Percentiles rank a stretch among this genome's conserved stretches.
These are phyloP conservation scores for Hydrochoerus hydrochaeris DNA, from an alignment of 2,113 vertebrate species.

Conservation along the genomic window DNA sequence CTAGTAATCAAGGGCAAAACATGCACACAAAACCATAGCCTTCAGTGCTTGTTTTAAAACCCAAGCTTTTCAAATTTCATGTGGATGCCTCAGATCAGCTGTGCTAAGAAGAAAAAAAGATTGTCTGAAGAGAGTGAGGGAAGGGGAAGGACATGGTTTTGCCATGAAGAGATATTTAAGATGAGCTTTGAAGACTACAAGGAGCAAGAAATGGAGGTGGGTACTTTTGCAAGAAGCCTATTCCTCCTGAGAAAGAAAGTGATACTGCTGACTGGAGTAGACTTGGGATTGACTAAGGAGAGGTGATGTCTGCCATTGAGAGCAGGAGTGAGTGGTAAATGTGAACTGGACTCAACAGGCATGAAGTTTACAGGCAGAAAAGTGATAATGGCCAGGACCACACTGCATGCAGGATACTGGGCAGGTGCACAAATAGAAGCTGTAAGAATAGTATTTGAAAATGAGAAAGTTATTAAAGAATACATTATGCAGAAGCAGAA, in stretches of 20 bases:
- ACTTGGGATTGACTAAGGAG: neutral
- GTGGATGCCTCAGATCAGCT: neutral
- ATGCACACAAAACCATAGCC: neutral
- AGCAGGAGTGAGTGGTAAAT: neutral
- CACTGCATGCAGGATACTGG: neutral
- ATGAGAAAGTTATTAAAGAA: neutral
- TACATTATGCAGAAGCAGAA: neutral
- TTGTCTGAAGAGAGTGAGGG: too few relatives aligned
- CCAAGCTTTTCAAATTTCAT: neutral
- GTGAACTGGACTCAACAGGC: neutral
- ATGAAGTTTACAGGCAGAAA: neutral
- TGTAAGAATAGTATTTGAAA: neutral
- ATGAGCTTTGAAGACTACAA: neutral
- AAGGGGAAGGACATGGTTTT: neutral
- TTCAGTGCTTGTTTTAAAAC: constrained; percentile 8
- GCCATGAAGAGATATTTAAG: neutral
- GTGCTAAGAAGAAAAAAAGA: neutral
- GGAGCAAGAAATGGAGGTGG: neutral
- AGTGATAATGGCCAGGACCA: neutral
- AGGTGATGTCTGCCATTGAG: neutral
- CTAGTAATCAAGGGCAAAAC: neutral
- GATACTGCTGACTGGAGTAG: neutral
- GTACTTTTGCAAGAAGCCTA: neutral
- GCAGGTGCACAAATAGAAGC: neutral
- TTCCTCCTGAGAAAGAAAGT: neutral